phyloP scores from a whole-genome alignment of 1,140 invertebrate genomes.

The Nasonia longicornis region DNA sequence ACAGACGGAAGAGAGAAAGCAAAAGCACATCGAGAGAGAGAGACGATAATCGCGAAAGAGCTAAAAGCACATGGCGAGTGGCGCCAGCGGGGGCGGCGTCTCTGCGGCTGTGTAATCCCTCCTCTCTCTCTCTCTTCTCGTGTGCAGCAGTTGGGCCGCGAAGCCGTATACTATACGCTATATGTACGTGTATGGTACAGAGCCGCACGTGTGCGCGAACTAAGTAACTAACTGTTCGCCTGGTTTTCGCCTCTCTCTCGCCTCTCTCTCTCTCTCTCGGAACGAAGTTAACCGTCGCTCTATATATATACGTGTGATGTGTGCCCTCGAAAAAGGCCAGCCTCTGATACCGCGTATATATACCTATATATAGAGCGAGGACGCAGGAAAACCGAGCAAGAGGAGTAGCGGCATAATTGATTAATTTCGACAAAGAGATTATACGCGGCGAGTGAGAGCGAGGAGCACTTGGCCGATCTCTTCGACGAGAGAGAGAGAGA shows the following conservation, averaged over 20 bases:
- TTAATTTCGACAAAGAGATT: slow-evolving; percentile 45
- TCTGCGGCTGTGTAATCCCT: slow-evolving; percentile 4
- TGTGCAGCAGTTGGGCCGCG: slow-evolving; percentile 1
- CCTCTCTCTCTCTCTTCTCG: neutral
- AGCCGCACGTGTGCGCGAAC: slow-evolving; percentile 6
- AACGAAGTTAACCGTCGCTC: slow-evolving; percentile 4
- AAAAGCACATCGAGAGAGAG: neutral
- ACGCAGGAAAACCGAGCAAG: slow-evolving; percentile 5
- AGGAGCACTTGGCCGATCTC: slow-evolving; percentile 15
- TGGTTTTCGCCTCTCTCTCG: neutral
- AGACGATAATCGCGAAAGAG: neutral
- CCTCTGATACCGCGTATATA: neutral
- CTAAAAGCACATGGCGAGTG: neutral
- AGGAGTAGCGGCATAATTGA: slow-evolving; percentile 27
- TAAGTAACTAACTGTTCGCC: slow-evolving; percentile 26
- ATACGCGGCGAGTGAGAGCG: neutral
- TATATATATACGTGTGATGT: neutral
- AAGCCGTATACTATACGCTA: slow-evolving; percentile 14
- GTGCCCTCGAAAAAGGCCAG: neutral
- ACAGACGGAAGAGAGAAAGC: neutral
- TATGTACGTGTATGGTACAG: neutral
- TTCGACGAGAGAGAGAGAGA: too few species aligned
- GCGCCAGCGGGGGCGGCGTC: neutral
- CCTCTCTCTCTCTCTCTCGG: neutral
- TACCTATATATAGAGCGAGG: neutral